A percentile compares a stretch with the other conserved stretches of the same genome.
Conservation (phyloP, 2,113 vertebrate species). For the human (Homo sapiens) region DNA sequence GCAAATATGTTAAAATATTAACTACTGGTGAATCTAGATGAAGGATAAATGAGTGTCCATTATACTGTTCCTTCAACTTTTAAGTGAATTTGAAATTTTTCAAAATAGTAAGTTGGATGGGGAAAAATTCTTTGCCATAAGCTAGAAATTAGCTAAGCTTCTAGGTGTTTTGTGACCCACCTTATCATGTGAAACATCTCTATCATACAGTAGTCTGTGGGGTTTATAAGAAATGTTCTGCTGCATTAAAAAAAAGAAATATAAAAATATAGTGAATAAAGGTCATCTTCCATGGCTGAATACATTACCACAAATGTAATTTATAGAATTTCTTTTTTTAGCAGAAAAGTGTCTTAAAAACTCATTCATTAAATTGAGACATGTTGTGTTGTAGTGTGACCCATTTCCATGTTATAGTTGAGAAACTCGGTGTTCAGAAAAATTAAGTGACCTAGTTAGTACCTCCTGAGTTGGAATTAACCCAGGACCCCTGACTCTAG, state of each 20-base stretch:
- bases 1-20: neutral
- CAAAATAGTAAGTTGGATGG: neutral
- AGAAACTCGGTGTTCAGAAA: too few relatives aligned
- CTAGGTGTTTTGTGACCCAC: neutral
- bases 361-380: neutral
- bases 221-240: conserved; percentile 31
- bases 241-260: neutral
- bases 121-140: neutral
- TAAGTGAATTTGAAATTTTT: conserved; percentile 22
- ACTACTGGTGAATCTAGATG: neutral
- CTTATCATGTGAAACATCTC: neutral
- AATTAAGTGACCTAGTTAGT: too few relatives aligned
- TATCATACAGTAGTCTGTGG: neutral
- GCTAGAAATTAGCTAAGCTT: neutral
- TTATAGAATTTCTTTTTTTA: neutral
- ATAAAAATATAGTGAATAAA: neutral
- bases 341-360: conserved; percentile 4
- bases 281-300: neutral
- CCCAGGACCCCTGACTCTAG: too few relatives aligned
- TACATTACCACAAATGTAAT: neutral
- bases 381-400: neutral
- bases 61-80: neutral
- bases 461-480: too few relatives aligned
- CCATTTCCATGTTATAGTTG: too few relatives aligned
- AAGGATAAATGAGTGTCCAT: neutral